Percentiles rank a stretch among this genome's conserved stretches.
phyloP scores from a whole-genome alignment of 2,797 vertebrate species.

The Gymnocypris eckloni region DNA sequence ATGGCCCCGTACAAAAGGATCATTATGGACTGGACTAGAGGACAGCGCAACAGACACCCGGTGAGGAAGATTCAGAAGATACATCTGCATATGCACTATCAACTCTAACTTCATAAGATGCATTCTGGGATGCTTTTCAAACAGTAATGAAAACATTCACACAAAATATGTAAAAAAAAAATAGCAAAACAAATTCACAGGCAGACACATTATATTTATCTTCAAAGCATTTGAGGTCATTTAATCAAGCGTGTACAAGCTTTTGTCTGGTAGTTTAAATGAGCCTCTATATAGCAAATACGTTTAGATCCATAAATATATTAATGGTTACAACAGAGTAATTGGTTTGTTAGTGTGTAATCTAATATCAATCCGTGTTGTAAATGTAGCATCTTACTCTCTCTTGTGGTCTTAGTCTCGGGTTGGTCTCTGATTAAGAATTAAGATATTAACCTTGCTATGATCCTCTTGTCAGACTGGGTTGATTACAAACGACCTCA shows the following conservation, averaged over 20 bases:
- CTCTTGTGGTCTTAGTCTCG: not conserved
- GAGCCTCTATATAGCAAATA: not conserved
- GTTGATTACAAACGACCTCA: constrained; percentile 49
- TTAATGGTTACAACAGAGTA: too few species aligned
- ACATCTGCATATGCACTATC: not conserved
- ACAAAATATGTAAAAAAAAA: not conserved
- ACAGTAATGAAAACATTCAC: not conserved
- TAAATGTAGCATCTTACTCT: not conserved
- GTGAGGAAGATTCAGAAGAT: constrained; percentile 58
- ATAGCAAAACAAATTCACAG: not conserved
- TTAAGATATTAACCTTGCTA: constrained; percentile 55
- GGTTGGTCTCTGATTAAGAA: constrained; percentile 39
- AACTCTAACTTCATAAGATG: not conserved
- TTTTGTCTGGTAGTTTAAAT: not conserved
- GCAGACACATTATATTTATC: not conserved
- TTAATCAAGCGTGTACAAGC: not conserved
- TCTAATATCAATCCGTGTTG: not conserved
- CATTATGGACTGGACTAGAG: constrained; percentile 79
- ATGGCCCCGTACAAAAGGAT: constrained; percentile 74
- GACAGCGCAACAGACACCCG: constrained; percentile 73
- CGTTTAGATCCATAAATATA: not conserved
- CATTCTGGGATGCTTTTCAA: not conserved
- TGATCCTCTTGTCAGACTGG: constrained; percentile 35
- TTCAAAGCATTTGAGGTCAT: not conserved
- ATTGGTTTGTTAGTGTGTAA: not conserved